Evolutionary conservation across 1,140 invertebrate species (phyloP).

Genomic region (Argopecten irradians): DNA sequence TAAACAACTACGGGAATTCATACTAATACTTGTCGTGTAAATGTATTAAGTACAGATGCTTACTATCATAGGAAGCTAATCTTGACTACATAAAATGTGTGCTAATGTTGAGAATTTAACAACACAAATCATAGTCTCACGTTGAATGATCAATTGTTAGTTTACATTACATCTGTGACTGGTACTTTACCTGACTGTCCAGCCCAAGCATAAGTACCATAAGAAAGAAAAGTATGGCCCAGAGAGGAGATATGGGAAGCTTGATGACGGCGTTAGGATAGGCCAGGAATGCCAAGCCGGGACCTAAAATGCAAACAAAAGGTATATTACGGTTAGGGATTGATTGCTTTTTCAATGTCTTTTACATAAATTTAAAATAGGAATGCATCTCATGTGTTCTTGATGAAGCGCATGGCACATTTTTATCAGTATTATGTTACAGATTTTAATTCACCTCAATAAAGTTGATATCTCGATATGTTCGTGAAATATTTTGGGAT

Average conservation of each 20-base stretch:
- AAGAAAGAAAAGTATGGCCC: slow-evolving; percentile 98
- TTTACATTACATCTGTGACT: neutral
- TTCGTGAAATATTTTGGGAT: too few relatives aligned
- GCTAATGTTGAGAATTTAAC: neutral
- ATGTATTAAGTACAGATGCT: too few relatives aligned
- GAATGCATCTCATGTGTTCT: too few relatives aligned
- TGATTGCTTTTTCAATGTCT: neutral
- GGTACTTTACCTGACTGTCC: slow-evolving; percentile 85
- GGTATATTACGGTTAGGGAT: neutral
- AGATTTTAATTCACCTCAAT: too few relatives aligned
- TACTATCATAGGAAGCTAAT: neutral
- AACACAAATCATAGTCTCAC: neutral
- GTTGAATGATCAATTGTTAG: neutral
- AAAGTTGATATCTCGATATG: too few relatives aligned
- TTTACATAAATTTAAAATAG: too few relatives aligned
- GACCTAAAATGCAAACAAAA: slow-evolving; percentile 80
- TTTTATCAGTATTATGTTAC: too few relatives aligned
- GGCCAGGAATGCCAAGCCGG: slow-evolving; percentile 96
- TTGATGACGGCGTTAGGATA: slow-evolving; percentile 98
- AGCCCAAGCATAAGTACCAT: slow-evolving; percentile 96
- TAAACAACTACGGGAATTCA: too few relatives aligned
- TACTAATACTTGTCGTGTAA: neutral
- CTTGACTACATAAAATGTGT: neutral
- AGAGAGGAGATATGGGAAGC: slow-evolving; percentile 93
- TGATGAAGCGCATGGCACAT: too few relatives aligned